Evolutionary conservation across 2,797 vertebrate species (phyloP).

Genomic region (Paedocypris micromegethes): DNA sequence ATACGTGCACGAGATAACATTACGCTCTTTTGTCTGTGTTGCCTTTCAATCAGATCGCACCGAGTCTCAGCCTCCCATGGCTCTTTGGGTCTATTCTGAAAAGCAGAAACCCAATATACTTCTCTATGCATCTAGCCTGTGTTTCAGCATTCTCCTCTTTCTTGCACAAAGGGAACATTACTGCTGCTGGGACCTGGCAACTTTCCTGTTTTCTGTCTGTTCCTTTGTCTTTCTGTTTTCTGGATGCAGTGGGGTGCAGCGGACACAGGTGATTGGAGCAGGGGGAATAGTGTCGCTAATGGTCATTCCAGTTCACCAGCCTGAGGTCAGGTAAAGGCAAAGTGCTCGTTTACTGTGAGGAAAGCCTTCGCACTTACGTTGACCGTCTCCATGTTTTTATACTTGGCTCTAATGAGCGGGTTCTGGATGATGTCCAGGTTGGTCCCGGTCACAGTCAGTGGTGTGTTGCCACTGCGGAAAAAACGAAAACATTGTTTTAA

Average conservation of each 20-base stretch:
- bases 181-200: conserved; percentile 39
- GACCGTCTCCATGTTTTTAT: conserved; percentile 83
- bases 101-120: conserved; percentile 52
- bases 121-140: conserved; percentile 37
- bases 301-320: conserved; percentile 19
- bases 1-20: conserved; percentile 59
- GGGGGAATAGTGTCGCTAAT: conserved; percentile 35
- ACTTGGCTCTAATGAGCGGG: conserved; percentile 92
- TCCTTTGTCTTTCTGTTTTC: conserved; percentile 32
- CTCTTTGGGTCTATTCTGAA: conserved; percentile 45
- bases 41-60: conserved; percentile 61
- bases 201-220: conserved; percentile 39
- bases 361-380: conserved; percentile 76
- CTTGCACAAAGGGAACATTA: conserved; percentile 38
- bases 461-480: conserved; percentile 82
- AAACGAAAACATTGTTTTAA: background rate
- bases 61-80: conserved; percentile 53
- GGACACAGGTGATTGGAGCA: conserved; percentile 37
- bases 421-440: conserved; percentile 96
- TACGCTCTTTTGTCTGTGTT: conserved; percentile 62
- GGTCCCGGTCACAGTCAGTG: conserved; percentile 89
- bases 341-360: conserved; percentile 20
- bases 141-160: conserved; percentile 40
- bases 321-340: conserved; percentile 28
- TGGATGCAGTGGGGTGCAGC: conserved; percentile 38